Percentiles rank a stretch among this genome's conserved stretches.
Conservation (phyloP, 2,888 invertebrate species). For the Gandaritis pyraliata region DNA sequence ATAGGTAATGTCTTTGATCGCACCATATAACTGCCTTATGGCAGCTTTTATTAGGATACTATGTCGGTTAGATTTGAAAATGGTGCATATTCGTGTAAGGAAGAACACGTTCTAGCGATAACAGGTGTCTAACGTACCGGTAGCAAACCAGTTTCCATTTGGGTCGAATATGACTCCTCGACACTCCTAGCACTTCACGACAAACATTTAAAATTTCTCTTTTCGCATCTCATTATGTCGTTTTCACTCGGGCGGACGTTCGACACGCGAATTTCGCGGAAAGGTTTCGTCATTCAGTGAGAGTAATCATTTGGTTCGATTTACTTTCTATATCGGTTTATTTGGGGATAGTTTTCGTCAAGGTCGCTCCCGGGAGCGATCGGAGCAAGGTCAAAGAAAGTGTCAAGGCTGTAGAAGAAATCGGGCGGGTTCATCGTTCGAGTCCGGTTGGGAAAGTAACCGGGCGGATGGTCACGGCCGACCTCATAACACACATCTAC, state of each 20-base stretch:
- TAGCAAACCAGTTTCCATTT: slow-evolving; percentile 76
- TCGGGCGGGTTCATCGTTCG: slow-evolving; percentile 77
- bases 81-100: slow-evolving; percentile 54
- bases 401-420: slow-evolving; percentile 83
- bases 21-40: slow-evolving; percentile 26
- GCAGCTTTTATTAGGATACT: slow-evolving; percentile 25
- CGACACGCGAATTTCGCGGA: slow-evolving; percentile 71
- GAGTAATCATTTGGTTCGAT: slow-evolving; percentile 72
- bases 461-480: slow-evolving; percentile 64
- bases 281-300: slow-evolving; percentile 73
- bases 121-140: slow-evolving; percentile 58
- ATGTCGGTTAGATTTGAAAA: slow-evolving; percentile 23
- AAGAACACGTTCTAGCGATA: slow-evolving; percentile 45
- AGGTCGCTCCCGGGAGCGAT: slow-evolving; percentile 66
- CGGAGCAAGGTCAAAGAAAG: slow-evolving; percentile 79
- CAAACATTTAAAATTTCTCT: slow-evolving; percentile 83
- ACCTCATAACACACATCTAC: slow-evolving; percentile 79
- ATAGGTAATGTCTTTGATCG: slow-evolving; percentile 17
- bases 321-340: slow-evolving; percentile 70
- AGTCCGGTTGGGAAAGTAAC: slow-evolving; percentile 78
- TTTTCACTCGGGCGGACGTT: slow-evolving; percentile 77
- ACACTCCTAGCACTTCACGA: slow-evolving; percentile 80
- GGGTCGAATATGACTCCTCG: slow-evolving; percentile 74
- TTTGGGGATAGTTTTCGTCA: slow-evolving; percentile 60
- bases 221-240: slow-evolving; percentile 81